Base-by-base conservation (phyloP, 2,797 vertebrate species). In the Hoplostethus mediterraneus region DNA sequence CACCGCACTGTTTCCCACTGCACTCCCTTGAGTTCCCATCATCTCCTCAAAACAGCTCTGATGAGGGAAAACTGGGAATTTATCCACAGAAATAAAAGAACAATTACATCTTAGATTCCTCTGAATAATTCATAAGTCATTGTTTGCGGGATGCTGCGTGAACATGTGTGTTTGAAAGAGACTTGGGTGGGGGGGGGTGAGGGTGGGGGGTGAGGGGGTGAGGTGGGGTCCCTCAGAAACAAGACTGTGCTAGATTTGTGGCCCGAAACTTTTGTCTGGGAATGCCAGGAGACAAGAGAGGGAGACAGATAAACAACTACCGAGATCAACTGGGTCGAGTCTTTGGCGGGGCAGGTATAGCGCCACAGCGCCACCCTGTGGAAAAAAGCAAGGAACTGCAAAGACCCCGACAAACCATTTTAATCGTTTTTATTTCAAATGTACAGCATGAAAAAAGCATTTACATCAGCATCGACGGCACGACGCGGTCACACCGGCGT, bases 61-160 rank as follows among this genome's bases (percentile, higher is more conserved):
- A 81, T 67, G 75, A 77, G 53, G 62, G 85, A 86, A 90, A 90
- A 77, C 90, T 86, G 90, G 92, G 88, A 91, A 90, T 90, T 90
- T 85, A 84, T 59, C 77, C 68, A 17, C 81, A 67, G 84, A 90
- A 90, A 89, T 79, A 82, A 83, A 88, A 83, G 63, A 84, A 84
- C 86, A 85, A 89, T 89, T 85, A 87, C 80, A 83, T 85, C 69
- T 82, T 63, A 68, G 73, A 69, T 57, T 38, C 13, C 10, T 38
- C 31, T 89, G 86, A 89, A 92, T 90, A 86, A 89, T 89, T 87
- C 71, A 91, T 83, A 31, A 79, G 70, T 45, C 47, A 53, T 74
- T 87, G 84, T 89, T 90, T 87, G 59, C 12, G 74, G 52, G 62
- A 63, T 55, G 71, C 67, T 14, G 73, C 63, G 2, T 33, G 75